A percentile compares a stretch with the other conserved stretches of the same genome.
phyloP scores from a whole-genome alignment of 2,797 vertebrate genomes.

The Eutrigla gurnardus region DNA sequence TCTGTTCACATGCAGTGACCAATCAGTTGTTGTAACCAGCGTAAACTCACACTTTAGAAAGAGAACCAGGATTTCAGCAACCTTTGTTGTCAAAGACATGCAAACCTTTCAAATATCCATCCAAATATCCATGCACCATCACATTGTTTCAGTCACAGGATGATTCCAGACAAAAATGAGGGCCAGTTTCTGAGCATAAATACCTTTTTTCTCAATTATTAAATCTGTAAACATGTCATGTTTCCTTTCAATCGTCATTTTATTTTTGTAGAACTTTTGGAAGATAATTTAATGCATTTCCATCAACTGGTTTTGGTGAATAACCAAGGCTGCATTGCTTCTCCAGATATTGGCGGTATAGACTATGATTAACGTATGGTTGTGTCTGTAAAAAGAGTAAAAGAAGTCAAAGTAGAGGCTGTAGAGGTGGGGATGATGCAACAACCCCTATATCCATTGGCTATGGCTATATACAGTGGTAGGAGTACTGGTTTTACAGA shows the following conservation, averaged over 20 bases:
- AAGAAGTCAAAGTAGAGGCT: too few species aligned
- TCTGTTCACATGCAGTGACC: not conserved
- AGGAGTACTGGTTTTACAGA: not conserved
- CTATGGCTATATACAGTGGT: not conserved
- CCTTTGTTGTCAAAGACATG: not conserved
- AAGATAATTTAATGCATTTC: too few species aligned
- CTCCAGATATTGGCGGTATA: not conserved
- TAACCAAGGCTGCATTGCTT: not conserved
- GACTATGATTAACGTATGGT: too few species aligned
- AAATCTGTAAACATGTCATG: not conserved
- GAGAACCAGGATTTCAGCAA: not conserved
- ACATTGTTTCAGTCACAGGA: not conserved
- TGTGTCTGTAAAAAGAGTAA: too few species aligned
- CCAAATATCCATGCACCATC: not conserved
- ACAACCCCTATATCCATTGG: too few species aligned
- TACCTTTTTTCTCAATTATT: not conserved
- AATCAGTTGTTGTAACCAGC: not conserved
- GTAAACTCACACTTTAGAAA: not conserved
- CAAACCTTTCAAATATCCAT: not conserved
- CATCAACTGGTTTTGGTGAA: not conserved
- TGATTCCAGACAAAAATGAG: too few species aligned
- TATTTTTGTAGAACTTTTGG: not conserved
- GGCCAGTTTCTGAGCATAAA: too few species aligned
- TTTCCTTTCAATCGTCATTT: not conserved
- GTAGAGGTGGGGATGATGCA: too few species aligned